Base-by-base conservation (phyloP, 2,797 vertebrate genomes). In the Okamejei kenojei region DNA sequence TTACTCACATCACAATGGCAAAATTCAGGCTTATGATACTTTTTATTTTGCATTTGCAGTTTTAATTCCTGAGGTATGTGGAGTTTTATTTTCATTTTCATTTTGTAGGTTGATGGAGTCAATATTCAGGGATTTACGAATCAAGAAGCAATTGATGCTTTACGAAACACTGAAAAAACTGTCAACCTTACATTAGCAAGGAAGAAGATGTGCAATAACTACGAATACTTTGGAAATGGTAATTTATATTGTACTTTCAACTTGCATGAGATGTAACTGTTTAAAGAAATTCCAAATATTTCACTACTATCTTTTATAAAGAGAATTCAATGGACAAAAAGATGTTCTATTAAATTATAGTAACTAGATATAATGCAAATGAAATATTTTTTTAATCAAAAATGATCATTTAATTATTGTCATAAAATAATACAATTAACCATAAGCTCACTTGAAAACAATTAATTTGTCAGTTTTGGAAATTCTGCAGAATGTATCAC, bases 81-180 rank as follows among this genome's bases (percentile, higher is more conserved):
- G 26, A 26, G 7, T 45, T 71, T 71, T 71, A 19, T 73, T 17
- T 1, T 38, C 68, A 26, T 45, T 91, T 74, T 81, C 13, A 32
- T 9, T 10, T 76, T 77, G 68, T 94, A 99, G 99, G 95, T 99
- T 86, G 97, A 99, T 74, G 97, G 97, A 4, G 93, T 99, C 91
- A 98, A 97, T 93, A 97, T 99, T 38, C 97, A 98, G 38, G 97
- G 97, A 88, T 96, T 97, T 95, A 97, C 96, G 94, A 99, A 98
- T 93, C 97, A 98, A 93, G 97, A 99, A 94, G 98, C 99, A 71
- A 96, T 99, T 78, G 97, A 98, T 93, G 97, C 97, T 0, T 96
- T 99, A 96, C 97, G 96, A 92, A 96, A 96, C 93, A 97, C 98
- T 0, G 97, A 98, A 0, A 96, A 97, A 94, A 96, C 95, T 0